phyloP scores from a whole-genome alignment of 2,113 vertebrate genomes.

The human region GRCh38 chr4:124181501-124182000 shows the following conservation, averaged over 20 bases:
- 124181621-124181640: not conserved
- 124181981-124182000: not conserved
- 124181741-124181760: too few relatives aligned
- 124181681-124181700: not conserved
- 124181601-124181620: not conserved
- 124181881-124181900: not conserved
- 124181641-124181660: not conserved
- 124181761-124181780: not conserved
- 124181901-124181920: not conserved
- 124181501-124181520: not conserved
- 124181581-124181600: not conserved
- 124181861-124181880: not conserved
- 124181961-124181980: not conserved
- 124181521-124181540: not conserved
- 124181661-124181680: too few relatives aligned
- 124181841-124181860: not conserved
- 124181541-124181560: not conserved
- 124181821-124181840: not conserved
- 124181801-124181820: fast-evolving
- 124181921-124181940: not conserved
- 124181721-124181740: not conserved
- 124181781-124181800: not conserved
- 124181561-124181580: not conserved
- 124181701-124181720: not conserved
- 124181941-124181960: not conserved